Conservation (phyloP, 2,888 invertebrate genomes). For the Trachelus tabidus region DNA sequence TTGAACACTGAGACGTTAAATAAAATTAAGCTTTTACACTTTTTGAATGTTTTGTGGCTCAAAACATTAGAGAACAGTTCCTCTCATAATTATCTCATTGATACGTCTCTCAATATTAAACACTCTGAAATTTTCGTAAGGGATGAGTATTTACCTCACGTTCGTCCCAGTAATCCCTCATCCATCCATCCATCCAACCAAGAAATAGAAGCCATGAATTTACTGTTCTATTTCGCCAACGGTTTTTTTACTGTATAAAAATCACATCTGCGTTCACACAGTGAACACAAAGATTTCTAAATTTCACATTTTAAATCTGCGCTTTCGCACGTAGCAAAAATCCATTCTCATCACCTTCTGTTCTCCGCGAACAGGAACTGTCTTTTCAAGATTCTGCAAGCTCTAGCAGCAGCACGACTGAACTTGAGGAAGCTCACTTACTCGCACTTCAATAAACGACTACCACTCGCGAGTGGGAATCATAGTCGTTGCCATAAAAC, state of each 20-base stretch:
- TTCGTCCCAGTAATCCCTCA: slow-evolving; percentile 29
- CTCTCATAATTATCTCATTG: no score
- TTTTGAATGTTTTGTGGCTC: no score
- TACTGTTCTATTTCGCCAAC: neutral
- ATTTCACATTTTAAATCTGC: no score
- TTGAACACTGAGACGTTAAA: no score
- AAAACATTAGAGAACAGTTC: no score
- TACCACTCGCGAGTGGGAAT: neutral
- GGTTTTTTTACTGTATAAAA: neutral
- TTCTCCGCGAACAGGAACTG: neutral
- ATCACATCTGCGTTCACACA: neutral
- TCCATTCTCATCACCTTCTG: neutral
- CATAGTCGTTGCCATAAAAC: neutral
- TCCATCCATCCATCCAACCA: slow-evolving; percentile 37
- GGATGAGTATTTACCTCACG: slow-evolving; percentile 45
- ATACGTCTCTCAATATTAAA: neutral
- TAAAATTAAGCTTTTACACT: no score
- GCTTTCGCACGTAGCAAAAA: neutral
- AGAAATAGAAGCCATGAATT: slow-evolving; percentile 56
- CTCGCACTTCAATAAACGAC: neutral
- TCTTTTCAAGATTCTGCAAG: neutral
- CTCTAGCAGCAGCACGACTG: neutral
- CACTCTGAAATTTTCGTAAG: neutral
- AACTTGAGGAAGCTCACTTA: neutral
- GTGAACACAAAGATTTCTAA: no score